A percentile compares a stretch with the other conserved stretches of the same genome.
phyloP scores from a whole-genome alignment of 2,113 vertebrate genomes.

The Apistogramma diplotaenia region DNA sequence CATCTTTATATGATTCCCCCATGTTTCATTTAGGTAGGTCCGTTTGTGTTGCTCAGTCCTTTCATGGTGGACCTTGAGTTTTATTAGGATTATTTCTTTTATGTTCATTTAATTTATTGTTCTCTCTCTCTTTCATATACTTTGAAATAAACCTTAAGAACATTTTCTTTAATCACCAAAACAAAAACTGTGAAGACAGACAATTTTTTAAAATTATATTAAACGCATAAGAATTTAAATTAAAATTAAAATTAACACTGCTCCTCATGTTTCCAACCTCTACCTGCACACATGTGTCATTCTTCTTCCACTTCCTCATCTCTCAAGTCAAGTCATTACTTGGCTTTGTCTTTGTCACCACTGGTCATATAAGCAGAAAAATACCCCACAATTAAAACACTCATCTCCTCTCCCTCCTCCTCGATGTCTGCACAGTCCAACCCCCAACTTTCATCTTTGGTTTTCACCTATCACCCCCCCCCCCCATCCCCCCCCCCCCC shows the following conservation, averaged over 20 bases:
- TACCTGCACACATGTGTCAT: background rate
- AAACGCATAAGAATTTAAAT: too few relatives aligned
- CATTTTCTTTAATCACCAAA: too few relatives aligned
- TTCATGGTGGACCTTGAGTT: too few relatives aligned
- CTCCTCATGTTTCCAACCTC: conserved; percentile 21
- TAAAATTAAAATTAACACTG: background rate
- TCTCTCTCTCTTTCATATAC: too few relatives aligned
- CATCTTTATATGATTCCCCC: background rate
- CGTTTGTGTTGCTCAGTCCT: too few relatives aligned
- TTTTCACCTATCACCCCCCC: background rate
- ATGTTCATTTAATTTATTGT: too few relatives aligned
- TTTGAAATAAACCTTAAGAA: too few relatives aligned
- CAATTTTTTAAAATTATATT: too few relatives aligned
- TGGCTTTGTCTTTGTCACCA: background rate
- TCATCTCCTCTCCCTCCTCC: background rate
- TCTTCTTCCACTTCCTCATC: too few relatives aligned
- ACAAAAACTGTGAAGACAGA: background rate
- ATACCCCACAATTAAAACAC: background rate
- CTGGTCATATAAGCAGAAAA: background rate
- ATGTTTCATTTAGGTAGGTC: too few relatives aligned
- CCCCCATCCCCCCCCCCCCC: background rate
- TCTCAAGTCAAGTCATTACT: background rate
- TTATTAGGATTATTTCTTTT: too few relatives aligned
- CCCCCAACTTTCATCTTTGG: background rate
- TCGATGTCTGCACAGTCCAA: background rate